These are phyloP conservation scores for Lepidochrysops patricia DNA, from an alignment of 2,888 invertebrate genomes.

Conservation along the genomic window DNA sequence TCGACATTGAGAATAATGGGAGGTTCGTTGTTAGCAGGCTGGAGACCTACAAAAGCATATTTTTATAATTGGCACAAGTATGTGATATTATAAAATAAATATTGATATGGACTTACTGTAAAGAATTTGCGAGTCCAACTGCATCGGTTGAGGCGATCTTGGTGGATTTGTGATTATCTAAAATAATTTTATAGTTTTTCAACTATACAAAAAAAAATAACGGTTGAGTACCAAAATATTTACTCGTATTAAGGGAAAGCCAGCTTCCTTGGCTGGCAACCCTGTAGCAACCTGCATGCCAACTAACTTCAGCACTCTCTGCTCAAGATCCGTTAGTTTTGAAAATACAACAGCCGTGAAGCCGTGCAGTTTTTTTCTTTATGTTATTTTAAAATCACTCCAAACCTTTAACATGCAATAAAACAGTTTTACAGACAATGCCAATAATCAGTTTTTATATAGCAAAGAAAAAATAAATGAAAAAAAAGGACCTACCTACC, in stretches of 20 bases:
- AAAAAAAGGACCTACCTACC: constrained; percentile 19
- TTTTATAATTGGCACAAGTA: too few relatives aligned
- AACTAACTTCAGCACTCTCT: constrained; percentile 23
- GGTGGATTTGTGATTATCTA: too few relatives aligned
- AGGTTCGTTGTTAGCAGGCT: too few relatives aligned
- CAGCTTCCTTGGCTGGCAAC: neutral
- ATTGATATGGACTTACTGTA: too few relatives aligned
- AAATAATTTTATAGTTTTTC: too few relatives aligned
- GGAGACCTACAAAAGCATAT: too few relatives aligned
- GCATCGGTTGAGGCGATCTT: too few relatives aligned
- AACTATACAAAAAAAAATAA: neutral
- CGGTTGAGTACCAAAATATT: too few relatives aligned
- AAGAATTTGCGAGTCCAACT: too few relatives aligned
- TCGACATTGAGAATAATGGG: too few relatives aligned
- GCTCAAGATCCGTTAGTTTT: constrained; percentile 22
- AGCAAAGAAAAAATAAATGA: neutral
- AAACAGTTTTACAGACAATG: neutral
- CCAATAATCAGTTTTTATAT: neutral
- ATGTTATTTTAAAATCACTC: constrained; percentile 26
- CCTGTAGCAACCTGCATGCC: constrained; percentile 21
- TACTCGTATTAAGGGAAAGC: too few relatives aligned
- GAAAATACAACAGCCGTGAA: constrained; percentile 17
- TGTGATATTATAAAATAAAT: too few relatives aligned
- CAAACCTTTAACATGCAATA: constrained; percentile 23
- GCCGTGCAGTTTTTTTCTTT: constrained; percentile 24